Percentiles rank a stretch among this genome's conserved stretches.
These are phyloP conservation scores for Drosophila jambulina DNA, from an alignment of 1,140 invertebrate genomes.

Conservation along the genomic window DNA sequence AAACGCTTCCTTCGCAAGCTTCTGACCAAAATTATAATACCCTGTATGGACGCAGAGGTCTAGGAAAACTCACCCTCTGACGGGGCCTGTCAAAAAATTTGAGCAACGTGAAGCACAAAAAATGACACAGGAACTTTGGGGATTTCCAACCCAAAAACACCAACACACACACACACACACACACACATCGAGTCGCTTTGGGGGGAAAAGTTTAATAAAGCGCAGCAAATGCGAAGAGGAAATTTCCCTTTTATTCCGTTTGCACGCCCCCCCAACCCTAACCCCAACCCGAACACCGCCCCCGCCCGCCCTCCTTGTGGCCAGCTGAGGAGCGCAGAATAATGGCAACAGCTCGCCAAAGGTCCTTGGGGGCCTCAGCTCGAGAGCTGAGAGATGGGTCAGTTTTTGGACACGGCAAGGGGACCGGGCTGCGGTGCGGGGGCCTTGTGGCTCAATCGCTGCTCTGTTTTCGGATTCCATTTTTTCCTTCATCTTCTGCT, in stretches of 20 bases:
- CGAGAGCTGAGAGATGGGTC: conserved; percentile 41
- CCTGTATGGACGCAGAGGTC: neutral
- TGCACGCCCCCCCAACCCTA: neutral
- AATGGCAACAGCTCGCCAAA: conserved; percentile 83
- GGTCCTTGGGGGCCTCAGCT: conserved; percentile 58
- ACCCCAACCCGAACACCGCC: neutral
- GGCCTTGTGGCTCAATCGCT: conserved; percentile 70
- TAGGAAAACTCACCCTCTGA: conserved; percentile 52
- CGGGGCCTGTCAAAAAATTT: conserved; percentile 74
- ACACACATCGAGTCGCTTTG: conserved; percentile 16
- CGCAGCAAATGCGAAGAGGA: conserved; percentile 80
- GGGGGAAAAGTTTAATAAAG: conserved; percentile 75
- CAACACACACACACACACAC: conserved; percentile 1
- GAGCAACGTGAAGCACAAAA: conserved; percentile 60
- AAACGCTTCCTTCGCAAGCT: neutral
- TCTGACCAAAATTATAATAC: neutral
- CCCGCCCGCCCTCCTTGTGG: conserved; percentile 21
- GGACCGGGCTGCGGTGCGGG: conserved; percentile 1
- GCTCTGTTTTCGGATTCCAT: conserved; percentile 72
- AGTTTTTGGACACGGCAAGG: conserved; percentile 28
- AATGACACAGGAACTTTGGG: conserved; percentile 82
- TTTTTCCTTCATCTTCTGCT: conserved; percentile 39
- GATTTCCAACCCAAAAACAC: conserved; percentile 55
- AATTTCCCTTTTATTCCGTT: conserved; percentile 77
- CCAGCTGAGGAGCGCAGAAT: conserved; percentile 71